Evolutionary conservation across 1,140 invertebrate species (phyloP).

Genomic region (Drosophila subpulchrella): DNA sequence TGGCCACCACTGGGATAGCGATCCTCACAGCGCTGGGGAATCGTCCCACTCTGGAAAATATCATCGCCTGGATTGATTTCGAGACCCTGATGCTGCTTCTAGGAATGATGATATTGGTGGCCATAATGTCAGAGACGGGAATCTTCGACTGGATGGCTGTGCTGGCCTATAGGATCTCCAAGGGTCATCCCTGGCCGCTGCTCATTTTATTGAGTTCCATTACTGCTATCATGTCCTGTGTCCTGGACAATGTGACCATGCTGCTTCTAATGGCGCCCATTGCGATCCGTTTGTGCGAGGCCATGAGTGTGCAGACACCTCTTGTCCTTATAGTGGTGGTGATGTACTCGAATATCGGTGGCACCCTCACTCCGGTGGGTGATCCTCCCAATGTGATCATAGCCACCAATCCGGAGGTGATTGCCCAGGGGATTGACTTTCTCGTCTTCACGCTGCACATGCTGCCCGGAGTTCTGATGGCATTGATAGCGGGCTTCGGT

Average conservation of each 20-base stretch:
- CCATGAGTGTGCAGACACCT: constrained; percentile 92
- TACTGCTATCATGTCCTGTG: constrained; percentile 91
- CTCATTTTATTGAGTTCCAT: constrained; percentile 91
- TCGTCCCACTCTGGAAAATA: constrained; percentile 88
- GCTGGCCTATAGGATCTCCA: constrained; percentile 87
- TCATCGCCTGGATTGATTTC: constrained; percentile 93
- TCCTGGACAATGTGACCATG: constrained; percentile 95
- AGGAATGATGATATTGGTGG: constrained; percentile 95
- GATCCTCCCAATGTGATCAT: constrained; percentile 96
- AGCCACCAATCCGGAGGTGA: constrained; percentile 88
- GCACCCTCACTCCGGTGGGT: constrained; percentile 92
- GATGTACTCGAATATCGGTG: constrained; percentile 94
- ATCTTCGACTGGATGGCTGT: constrained; percentile 93
- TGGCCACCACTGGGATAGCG: constrained; percentile 89
- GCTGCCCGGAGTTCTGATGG: constrained; percentile 89
- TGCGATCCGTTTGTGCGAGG: constrained; percentile 93
- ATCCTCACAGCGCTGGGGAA: constrained; percentile 89
- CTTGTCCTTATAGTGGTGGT: constrained; percentile 90
- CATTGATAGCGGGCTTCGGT: constrained; percentile 87
- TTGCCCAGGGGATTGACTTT: constrained; percentile 89
- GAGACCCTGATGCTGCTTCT: constrained; percentile 93
- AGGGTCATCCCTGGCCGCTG: constrained; percentile 91
- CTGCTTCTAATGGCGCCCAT: constrained; percentile 93
- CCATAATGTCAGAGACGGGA: constrained; percentile 93
- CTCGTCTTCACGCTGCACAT: constrained; percentile 91